Percentiles rank a stretch among this genome's conserved stretches.
Evolutionary conservation across 2,797 vertebrate genomes (phyloP).

Genomic region (Poecilia picta): DNA sequence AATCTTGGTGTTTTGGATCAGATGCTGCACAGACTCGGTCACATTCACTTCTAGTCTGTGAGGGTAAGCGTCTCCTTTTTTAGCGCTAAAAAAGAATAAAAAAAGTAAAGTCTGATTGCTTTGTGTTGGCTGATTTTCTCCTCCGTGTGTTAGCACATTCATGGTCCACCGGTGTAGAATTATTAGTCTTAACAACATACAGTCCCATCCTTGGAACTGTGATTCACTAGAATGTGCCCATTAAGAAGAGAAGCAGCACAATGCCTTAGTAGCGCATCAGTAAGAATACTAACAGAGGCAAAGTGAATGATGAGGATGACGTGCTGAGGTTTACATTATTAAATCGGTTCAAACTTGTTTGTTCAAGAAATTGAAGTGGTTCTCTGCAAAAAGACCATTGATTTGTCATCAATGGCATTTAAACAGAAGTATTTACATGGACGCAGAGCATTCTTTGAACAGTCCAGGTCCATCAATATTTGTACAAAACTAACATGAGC

Average conservation of each 20-base stretch:
- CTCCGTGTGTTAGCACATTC: too few species aligned
- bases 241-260: conserved; percentile 49
- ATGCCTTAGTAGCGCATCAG: conserved; percentile 3
- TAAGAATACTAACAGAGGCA: background rate
- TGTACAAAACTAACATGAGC: background rate
- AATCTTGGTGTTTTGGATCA: too few species aligned
- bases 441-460: conserved; percentile 2
- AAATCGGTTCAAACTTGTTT: background rate
- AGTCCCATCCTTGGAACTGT: conserved; percentile 27
- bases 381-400: background rate
- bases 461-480: background rate
- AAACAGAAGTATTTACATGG: background rate
- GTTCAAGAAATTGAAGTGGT: background rate
- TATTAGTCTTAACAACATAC: conserved; percentile 11
- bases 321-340: background rate
- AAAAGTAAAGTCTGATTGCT: too few species aligned
- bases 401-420: background rate
- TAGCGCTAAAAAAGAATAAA: too few species aligned
- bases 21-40: too few species aligned
- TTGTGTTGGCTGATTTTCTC: too few species aligned
- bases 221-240: conserved; percentile 40
- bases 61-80: too few species aligned
- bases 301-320: background rate
- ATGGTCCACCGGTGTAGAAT: too few species aligned
- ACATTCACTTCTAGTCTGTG: too few species aligned